Conservation (phyloP, 1,140 invertebrate species). For the Drosophila sp. region DNA sequence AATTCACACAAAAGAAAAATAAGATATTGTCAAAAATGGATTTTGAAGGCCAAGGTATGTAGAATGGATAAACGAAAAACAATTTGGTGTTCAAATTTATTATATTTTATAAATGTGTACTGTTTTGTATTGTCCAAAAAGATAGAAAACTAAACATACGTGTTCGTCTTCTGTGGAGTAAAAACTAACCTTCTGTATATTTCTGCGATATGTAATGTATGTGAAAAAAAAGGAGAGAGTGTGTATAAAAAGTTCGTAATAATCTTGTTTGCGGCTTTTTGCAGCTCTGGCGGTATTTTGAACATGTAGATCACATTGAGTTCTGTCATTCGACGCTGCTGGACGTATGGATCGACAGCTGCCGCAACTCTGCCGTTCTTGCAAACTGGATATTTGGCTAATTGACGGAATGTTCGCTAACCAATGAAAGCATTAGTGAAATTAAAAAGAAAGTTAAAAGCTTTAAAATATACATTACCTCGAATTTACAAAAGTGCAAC, state of each 20-base stretch:
- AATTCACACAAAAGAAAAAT: conserved; percentile 1
- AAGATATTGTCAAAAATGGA: conserved; percentile 6
- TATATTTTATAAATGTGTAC: conserved; percentile 3
- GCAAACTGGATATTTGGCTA: conserved; percentile 13
- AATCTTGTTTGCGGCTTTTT: conserved; percentile 1
- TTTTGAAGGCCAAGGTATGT: conserved; percentile 14
- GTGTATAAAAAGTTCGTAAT: too few relatives aligned
- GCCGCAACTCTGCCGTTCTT: conserved; percentile 17
- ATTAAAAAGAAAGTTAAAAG: not conserved
- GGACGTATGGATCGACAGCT: conserved; percentile 6
- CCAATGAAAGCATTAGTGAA: conserved; percentile 3
- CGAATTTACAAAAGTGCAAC: not conserved
- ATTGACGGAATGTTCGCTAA: not conserved
- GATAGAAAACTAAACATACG: not conserved
- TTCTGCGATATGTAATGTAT: too few relatives aligned
- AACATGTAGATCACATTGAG: conserved; percentile 19
- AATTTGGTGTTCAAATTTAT: conserved; percentile 6
- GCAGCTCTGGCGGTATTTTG: conserved; percentile 7
- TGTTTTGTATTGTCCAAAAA: conserved; percentile 8
- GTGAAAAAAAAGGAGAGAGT: too few relatives aligned
- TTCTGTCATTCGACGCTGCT: conserved; percentile 17
- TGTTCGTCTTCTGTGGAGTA: not conserved
- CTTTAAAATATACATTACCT: too few relatives aligned
- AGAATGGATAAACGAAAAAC: conserved; percentile 7
- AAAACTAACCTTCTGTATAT: too few relatives aligned